Evolutionary conservation across 1,140 invertebrate species (phyloP).

Genomic region (Pissodes strobi): DNA sequence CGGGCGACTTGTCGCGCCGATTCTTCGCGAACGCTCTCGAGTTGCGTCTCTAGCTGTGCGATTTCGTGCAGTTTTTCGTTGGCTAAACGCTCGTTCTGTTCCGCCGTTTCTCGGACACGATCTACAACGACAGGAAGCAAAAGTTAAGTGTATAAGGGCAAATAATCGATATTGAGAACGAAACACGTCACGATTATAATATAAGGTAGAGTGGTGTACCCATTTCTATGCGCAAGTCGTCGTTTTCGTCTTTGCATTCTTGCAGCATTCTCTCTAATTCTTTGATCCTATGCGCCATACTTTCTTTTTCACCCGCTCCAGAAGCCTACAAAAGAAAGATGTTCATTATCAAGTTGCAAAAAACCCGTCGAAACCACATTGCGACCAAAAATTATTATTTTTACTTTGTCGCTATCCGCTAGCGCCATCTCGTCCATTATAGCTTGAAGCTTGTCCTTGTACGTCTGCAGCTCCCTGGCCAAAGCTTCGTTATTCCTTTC

Average conservation of each 20-base stretch:
- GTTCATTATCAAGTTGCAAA: too few relatives aligned
- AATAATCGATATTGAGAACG: too few relatives aligned
- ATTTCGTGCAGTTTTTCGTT: constrained; percentile 63
- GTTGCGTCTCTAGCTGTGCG: constrained; percentile 65
- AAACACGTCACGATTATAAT: too few relatives aligned
- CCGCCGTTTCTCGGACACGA: constrained; percentile 52
- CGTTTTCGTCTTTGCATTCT: constrained; percentile 60
- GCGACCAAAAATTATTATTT: too few relatives aligned
- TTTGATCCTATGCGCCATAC: constrained; percentile 50
- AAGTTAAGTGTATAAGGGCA: too few relatives aligned
- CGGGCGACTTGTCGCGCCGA: constrained; percentile 68
- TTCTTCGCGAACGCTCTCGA: constrained; percentile 71
- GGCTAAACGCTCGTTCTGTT: constrained; percentile 60
- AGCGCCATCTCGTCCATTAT: constrained; percentile 56
- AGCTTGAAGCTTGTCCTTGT: constrained; percentile 61
- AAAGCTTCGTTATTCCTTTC: constrained; percentile 67
- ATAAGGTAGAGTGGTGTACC: too few relatives aligned
- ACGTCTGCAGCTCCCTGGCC: constrained; percentile 61
- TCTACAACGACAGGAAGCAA: constrained; percentile 11
- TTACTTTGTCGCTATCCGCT: constrained; percentile 42
- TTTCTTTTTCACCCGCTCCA: constrained; percentile 55
- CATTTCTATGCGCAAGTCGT: constrained; percentile 57
- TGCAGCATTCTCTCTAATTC: constrained; percentile 55
- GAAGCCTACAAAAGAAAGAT: constrained; percentile 25
- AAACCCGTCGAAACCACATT: neutral